Base-by-base conservation (phyloP, 2,888 invertebrate species). In the Laothoe populi region DNA sequence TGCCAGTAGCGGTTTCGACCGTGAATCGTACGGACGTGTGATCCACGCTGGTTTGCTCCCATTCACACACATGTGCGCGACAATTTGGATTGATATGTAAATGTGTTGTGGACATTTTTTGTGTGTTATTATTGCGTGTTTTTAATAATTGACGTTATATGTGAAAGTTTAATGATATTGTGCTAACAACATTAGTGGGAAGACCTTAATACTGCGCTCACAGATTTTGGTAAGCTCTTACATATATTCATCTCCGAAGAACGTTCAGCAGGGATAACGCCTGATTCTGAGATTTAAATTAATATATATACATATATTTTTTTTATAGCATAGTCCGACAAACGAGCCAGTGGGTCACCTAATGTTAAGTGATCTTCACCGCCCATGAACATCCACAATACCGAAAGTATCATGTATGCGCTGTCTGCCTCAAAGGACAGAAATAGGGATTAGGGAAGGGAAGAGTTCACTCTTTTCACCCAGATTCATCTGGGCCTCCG, bases 1-100 rank as follows among this genome's bases (percentile, higher is more conserved):
- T 19, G 53, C 31, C 53, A 88, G 88, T 88, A 78, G 86, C 81
- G 79, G 78, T 79, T 86, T 85, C 83, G 85, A 87, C 86, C 86
- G 83, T 81, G 75, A 71, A 67, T 64, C 64, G 64, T 23, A n/a
- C 69, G 72, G 77, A 73, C 79, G 87, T 74, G 67, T 65, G 19
- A 19, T 19, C 4, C 7, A 38, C 46, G 35, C 57, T 35, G 44
- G 38, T 61, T 60, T 57, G 59, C 58, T 61, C 57, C 48, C 11
- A 59, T 61, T 58, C 61, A 67, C 59, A 66, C 61, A 67, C 59
- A 66, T 40, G 42, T 58, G 57, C 70, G 68, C 59, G 65, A 58
- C 45, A 69, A 68, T 71, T 71, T 70, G 69, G 68, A 76, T 77
- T 81, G 64, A 72, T 19, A 73, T 77, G 70, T 70, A 66, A 70